phyloP scores from a whole-genome alignment of 2,797 vertebrate species.

The Myotis pilosus region DNA sequence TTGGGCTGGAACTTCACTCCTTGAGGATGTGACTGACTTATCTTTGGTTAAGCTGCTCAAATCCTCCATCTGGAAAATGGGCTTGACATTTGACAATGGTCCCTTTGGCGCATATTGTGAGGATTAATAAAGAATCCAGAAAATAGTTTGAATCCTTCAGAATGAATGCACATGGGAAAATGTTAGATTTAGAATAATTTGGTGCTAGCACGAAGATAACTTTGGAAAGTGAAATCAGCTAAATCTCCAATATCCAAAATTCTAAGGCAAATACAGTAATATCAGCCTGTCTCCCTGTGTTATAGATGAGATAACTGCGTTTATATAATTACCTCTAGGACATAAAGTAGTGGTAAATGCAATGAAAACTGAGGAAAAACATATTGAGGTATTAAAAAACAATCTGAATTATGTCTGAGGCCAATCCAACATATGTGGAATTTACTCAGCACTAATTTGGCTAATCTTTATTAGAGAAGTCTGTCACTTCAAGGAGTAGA shows the following conservation, averaged over 20 bases:
- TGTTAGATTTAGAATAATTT: background rate
- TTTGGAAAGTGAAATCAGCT: background rate
- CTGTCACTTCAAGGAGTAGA: background rate
- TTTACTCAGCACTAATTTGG: background rate
- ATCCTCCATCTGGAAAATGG: slow-evolving; percentile 63
- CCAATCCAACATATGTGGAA: background rate
- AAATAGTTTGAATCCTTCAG: slow-evolving; percentile 37
- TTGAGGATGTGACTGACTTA: background rate
- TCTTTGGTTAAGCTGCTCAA: slow-evolving; percentile 35
- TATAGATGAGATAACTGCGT: background rate
- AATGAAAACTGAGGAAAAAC: slow-evolving; percentile 12
- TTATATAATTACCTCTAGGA: slow-evolving; percentile 10
- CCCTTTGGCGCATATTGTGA: background rate
- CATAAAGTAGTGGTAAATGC: background rate
- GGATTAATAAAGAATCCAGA: slow-evolving; percentile 30
- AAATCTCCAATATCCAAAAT: background rate
- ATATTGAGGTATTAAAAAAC: background rate
- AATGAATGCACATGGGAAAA: slow-evolving; percentile 39
- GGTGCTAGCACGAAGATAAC: background rate
- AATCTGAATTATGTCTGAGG: background rate
- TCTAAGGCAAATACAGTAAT: background rate
- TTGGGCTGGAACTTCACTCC: background rate
- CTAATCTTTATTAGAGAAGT: background rate
- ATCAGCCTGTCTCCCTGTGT: background rate
- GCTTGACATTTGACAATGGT: slow-evolving; percentile 17